These are phyloP conservation scores for Denticeps clupeoides DNA, from an alignment of 2,797 vertebrate species.

Conservation along the genomic window DNA sequence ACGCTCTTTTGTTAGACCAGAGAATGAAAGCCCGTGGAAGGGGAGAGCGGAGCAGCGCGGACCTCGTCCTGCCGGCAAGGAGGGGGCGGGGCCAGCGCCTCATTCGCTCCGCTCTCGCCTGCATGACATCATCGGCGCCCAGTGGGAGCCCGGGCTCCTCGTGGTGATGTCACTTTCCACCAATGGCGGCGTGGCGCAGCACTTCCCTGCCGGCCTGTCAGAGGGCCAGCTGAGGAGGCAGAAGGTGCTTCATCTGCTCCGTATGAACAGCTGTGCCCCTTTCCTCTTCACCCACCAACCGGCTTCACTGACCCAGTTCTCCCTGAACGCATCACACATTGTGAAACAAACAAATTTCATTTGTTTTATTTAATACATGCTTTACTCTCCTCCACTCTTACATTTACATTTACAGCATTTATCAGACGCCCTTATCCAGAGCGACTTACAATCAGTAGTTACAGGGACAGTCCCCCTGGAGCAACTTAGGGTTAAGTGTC, in stretches of 20 bases:
- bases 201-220: constrained; percentile 28
- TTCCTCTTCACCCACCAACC: constrained; percentile 34
- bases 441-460: too few relatives aligned
- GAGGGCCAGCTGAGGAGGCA: constrained; percentile 32
- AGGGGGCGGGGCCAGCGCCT: constrained; percentile 30
- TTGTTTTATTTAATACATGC: too few relatives aligned
- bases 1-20: neutral
- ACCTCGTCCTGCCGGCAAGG: too few relatives aligned
- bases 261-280: constrained; percentile 45
- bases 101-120: constrained; percentile 28
- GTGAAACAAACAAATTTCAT: too few relatives aligned
- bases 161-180: constrained; percentile 59
- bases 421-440: too few relatives aligned
- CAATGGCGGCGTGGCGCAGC: constrained; percentile 48
- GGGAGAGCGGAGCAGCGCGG: constrained; percentile 32
- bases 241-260: constrained; percentile 34
- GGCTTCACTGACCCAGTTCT: constrained; percentile 36
- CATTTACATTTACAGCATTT: too few relatives aligned
- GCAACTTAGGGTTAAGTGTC: too few relatives aligned
- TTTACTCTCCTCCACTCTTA: too few relatives aligned
- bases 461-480: too few relatives aligned
- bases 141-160: constrained; percentile 34
- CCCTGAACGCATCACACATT: too few relatives aligned
- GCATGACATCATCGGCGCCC: constrained; percentile 57
- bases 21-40: constrained; percentile 11